phyloP scores from a whole-genome alignment of 2,797 vertebrate genomes.

The Falco concolor region DNA sequence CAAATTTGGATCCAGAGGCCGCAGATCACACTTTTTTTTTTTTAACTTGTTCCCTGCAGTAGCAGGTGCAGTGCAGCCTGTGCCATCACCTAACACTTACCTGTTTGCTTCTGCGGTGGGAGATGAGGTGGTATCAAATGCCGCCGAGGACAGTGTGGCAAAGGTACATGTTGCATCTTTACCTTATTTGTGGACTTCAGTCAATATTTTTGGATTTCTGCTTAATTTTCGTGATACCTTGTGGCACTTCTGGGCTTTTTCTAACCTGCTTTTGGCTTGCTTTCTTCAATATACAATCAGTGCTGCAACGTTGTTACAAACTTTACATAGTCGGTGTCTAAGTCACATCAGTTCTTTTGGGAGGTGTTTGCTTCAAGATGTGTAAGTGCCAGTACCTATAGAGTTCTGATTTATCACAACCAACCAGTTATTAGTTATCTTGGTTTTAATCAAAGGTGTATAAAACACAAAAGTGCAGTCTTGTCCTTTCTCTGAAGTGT shows the following conservation, averaged over 20 bases:
- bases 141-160: not conserved
- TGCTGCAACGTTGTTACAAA: not conserved
- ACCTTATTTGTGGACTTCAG: not conserved
- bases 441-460: not conserved
- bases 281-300: not conserved
- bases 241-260: not conserved
- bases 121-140: not conserved
- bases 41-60: not conserved
- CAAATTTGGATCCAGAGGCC: not conserved
- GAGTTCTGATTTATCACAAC: not conserved
- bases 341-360: not conserved
- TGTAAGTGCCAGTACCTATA: not conserved
- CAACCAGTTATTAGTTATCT: not conserved
- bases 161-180: slow-evolving; percentile 30
- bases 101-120: not conserved
- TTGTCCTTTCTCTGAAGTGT: not conserved
- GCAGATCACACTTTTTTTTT: not conserved
- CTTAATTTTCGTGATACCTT: not conserved
- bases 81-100: not conserved
- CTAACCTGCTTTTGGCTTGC: not conserved
- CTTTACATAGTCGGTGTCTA: not conserved
- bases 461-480: not conserved
- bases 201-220: not conserved
- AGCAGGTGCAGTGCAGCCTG: not conserved
- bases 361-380: not conserved